Conservation (phyloP, 1,140 invertebrate genomes). For the Spodoptera frugiperda region DNA sequence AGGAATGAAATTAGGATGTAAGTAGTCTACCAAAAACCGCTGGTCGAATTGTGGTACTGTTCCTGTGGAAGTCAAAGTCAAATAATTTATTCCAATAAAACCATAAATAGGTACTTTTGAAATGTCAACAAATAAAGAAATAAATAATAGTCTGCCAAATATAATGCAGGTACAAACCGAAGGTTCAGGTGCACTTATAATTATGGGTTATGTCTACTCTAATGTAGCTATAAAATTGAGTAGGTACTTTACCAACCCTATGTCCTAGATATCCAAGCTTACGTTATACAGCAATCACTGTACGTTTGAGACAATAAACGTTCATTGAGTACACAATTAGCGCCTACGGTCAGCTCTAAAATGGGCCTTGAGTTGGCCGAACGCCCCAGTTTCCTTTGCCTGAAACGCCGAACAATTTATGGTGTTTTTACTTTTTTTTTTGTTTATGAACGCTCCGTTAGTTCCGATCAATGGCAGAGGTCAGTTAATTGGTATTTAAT, state of each 20-base stretch:
- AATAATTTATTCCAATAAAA: too few species aligned
- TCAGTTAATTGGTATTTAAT: neutral
- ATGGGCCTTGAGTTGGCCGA: slow-evolving; percentile 55
- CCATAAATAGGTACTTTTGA: too few species aligned
- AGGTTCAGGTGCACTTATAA: too few species aligned
- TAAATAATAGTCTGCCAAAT: too few species aligned
- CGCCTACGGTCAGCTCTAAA: slow-evolving; percentile 57
- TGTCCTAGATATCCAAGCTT: slow-evolving; percentile 12
- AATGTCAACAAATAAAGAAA: too few species aligned
- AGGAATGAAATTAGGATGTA: too few species aligned
- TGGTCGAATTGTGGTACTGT: too few species aligned
- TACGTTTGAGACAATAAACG: slow-evolving; percentile 60
- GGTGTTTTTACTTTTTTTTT: slow-evolving; percentile 33
- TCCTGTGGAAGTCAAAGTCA: too few species aligned
- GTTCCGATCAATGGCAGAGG: slow-evolving; percentile 30
- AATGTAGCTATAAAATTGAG: too few species aligned
- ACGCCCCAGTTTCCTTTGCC: slow-evolving; percentile 61
- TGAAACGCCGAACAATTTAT: slow-evolving; percentile 48
- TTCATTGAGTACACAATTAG: slow-evolving; percentile 68
- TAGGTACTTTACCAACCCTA: slow-evolving; percentile 19
- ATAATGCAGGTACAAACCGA: too few species aligned
- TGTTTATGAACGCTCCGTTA: slow-evolving; percentile 8
- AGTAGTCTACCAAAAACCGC: too few species aligned
- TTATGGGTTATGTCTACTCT: too few species aligned
- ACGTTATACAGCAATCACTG: slow-evolving; percentile 49